phyloP scores from a whole-genome alignment of 2,797 vertebrate species.

The Trachurus trachurus region DNA sequence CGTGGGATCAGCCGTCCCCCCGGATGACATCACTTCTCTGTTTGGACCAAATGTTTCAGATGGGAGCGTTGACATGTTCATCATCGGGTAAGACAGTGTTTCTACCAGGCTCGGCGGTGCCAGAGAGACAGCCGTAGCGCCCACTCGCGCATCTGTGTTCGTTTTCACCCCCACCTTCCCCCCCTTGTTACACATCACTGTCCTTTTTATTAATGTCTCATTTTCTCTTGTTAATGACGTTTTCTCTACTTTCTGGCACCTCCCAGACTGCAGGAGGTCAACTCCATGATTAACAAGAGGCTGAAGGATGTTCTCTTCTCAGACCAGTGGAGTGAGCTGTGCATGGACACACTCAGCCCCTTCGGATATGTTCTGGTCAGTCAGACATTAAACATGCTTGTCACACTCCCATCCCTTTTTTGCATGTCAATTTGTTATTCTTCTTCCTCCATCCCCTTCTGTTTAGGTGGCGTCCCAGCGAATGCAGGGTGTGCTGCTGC shows the following conservation, averaged over 20 bases:
- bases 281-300: conserved; percentile 98
- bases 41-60: conserved; percentile 91
- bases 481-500: conserved; percentile 96
- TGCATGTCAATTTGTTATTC: neutral
- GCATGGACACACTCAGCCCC: conserved; percentile 95
- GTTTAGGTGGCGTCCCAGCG: conserved; percentile 94
- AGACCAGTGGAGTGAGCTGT: conserved; percentile 98
- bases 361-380: conserved; percentile 96
- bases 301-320: conserved; percentile 97
- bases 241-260: conserved; percentile 43
- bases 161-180: conserved; percentile 18
- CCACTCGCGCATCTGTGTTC: conserved; percentile 74
- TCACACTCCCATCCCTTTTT: neutral
- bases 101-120: conserved; percentile 43
- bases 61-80: conserved; percentile 92
- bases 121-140: conserved; percentile 63
- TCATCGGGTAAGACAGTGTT: conserved; percentile 92
- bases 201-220: conserved; percentile 17
- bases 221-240: conserved; percentile 22
- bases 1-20: conserved; percentile 95
- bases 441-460: conserved; percentile 4
- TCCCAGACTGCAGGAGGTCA: conserved; percentile 96
- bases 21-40: conserved; percentile 92
- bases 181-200: conserved; percentile 38
- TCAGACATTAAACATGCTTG: conserved; percentile 26